Evolutionary conservation across 1,140 invertebrate species (phyloP), one percentile per base, ranked within the genome.

Genomic region (Lordiphosa clarofinis): DNA sequence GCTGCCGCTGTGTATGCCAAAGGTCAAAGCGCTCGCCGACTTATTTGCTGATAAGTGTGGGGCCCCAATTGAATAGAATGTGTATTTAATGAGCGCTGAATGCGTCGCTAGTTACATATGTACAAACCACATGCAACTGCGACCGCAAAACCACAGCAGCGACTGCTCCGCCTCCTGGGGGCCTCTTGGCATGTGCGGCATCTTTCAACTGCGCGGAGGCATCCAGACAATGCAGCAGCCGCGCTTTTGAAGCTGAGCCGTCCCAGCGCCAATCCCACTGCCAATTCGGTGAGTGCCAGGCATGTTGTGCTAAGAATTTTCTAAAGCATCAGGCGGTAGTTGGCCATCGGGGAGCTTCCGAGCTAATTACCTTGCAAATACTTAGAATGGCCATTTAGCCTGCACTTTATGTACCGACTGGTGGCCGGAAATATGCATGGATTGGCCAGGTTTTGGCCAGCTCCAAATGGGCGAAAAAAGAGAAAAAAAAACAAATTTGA

Each of bases 401-500:
- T 35, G 21, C 11, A 40, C 10, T 50, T 15, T 9, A 15, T 24
- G 31, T 19, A 6, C 11, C 28, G 8, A 31, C 19, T 13, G 24
- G 33, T 44, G 61, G 78, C 78, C 78, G 78, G 78, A 84, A 73
- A 78, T 78, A 84, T 84, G 78, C 78, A 73, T 84, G 78, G 78
- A 73, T 84, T 86, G 59, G 35, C 46, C 56, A 43, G 46, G 38
- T 59, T 78, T 79, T 73, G 74, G 74, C 73, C 73, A 69, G 66
- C 66, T 72, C 71, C 76, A 84, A 82, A 71, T 65, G 71, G 15
- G 56, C 56, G 19, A 19, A 19, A 19, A 19, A 19, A 19, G 19
- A 19, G 3, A 58, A 48, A 49, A 47, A 48, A 47, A 37, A 53
- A 61, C 43, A 70, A 75, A 81, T 84, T 84, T 81, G 76, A 81